Percentiles rank a stretch among this genome's conserved stretches.
phyloP scores from a whole-genome alignment of 2,113 vertebrate genomes.

The Lasiurus cinereus region DNA sequence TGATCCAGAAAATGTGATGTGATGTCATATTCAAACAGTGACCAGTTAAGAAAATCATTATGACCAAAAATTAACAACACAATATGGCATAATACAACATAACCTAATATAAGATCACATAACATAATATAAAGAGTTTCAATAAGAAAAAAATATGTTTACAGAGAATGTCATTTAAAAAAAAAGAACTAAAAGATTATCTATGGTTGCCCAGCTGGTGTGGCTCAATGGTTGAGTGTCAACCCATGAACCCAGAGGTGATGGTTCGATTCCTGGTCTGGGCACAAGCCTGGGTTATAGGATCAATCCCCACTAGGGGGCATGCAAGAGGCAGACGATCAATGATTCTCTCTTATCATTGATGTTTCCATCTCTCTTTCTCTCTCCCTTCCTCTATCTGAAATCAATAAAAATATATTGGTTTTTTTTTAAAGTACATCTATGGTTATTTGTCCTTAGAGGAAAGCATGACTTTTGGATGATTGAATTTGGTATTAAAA shows the following conservation, averaged over 20 bases:
- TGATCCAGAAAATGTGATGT: background rate
- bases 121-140: background rate
- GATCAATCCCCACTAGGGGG: too few relatives aligned
- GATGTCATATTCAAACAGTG: background rate
- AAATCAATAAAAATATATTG: too few relatives aligned
- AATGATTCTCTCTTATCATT: too few relatives aligned
- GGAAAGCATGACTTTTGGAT: background rate
- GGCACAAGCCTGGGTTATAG: too few relatives aligned
- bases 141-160: constrained; percentile 19
- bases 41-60: constrained; percentile 20
- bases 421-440: background rate
- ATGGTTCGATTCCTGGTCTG: too few relatives aligned
- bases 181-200: too few relatives aligned
- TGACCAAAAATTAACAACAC: constrained; percentile 23
- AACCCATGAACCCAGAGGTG: too few relatives aligned
- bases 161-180: constrained; percentile 12
- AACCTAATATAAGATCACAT: background rate
- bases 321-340: too few relatives aligned
- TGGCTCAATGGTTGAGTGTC: too few relatives aligned
- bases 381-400: too few relatives aligned
- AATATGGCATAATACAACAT: background rate
- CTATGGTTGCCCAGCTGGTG: too few relatives aligned
- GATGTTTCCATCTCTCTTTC: too few relatives aligned
- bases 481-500: constrained; percentile 41
- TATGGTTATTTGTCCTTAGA: background rate